phyloP scores from a whole-genome alignment of 2,797 vertebrate species.

The Falco peregrinus region DNA sequence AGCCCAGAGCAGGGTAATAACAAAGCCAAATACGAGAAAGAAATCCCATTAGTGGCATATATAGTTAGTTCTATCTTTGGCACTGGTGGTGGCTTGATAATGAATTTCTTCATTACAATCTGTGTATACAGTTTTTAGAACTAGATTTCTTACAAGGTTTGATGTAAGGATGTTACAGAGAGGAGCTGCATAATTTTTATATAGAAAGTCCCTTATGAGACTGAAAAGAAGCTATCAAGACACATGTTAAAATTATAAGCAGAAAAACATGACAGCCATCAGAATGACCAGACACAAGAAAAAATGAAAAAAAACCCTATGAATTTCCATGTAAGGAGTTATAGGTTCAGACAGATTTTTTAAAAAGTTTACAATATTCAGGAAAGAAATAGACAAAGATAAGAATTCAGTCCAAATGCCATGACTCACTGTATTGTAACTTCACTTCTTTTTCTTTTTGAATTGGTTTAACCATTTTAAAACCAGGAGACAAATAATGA shows the following conservation, averaged over 20 bases:
- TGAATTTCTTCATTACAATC: background rate
- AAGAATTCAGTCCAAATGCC: background rate
- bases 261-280: background rate
- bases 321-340: background rate
- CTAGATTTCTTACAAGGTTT: background rate
- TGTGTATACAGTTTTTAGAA: background rate
- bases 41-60: background rate
- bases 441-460: background rate
- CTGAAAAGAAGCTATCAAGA: background rate
- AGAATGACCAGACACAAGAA: background rate
- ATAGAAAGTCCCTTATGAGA: background rate
- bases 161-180: background rate
- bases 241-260: background rate
- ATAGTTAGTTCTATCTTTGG: background rate
- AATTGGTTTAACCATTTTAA: background rate
- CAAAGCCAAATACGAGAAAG: background rate
- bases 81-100: fast-evolving
- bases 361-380: background rate
- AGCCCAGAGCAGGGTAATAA: background rate
- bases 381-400: background rate
- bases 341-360: background rate
- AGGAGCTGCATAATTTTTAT: background rate
- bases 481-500: background rate
- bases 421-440: background rate
- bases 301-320: background rate